phyloP scores from a whole-genome alignment of 2,888 invertebrate species.

The Drosophila stalkeri region DNA sequence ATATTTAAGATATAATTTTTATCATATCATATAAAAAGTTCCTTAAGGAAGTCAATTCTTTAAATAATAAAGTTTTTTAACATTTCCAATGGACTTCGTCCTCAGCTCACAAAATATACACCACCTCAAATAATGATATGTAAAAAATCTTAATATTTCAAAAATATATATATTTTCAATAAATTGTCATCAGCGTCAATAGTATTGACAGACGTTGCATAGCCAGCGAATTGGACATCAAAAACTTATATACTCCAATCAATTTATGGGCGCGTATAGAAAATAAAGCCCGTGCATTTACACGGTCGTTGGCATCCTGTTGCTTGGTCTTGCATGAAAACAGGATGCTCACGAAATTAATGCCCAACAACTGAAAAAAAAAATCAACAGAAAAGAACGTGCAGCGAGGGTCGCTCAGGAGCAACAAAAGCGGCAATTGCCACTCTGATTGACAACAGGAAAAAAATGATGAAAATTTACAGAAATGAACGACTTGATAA shows the following conservation, averaged over 20 bases:
- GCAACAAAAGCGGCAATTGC: slow-evolving; percentile 41
- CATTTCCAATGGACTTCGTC: too few relatives aligned
- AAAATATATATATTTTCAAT: too few relatives aligned
- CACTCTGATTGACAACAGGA: slow-evolving; percentile 49
- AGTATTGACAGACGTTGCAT: too few relatives aligned
- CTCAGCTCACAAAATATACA: too few relatives aligned
- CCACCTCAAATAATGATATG: too few relatives aligned
- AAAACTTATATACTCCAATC: background rate
- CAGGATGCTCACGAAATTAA: slow-evolving; percentile 79
- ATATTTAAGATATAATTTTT: background rate
- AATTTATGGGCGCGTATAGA: background rate
- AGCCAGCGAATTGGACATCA: too few relatives aligned
- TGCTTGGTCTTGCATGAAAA: slow-evolving; percentile 79
- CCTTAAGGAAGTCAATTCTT: too few relatives aligned
- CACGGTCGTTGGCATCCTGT: slow-evolving; percentile 82
- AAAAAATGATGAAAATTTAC: background rate
- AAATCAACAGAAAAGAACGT: slow-evolving; percentile 8
- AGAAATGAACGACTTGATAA: slow-evolving; percentile 16
- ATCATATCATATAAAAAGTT: background rate
- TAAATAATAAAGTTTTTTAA: too few relatives aligned
- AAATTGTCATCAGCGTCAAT: too few relatives aligned
- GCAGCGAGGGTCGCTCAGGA: slow-evolving; percentile 45
- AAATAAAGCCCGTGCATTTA: slow-evolving; percentile 65
- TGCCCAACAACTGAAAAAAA: slow-evolving; percentile 39
- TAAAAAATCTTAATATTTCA: too few relatives aligned